Evolutionary conservation across 2,888 invertebrate genomes (phyloP).

Genomic region (Neoaliturus tenellus): DNA sequence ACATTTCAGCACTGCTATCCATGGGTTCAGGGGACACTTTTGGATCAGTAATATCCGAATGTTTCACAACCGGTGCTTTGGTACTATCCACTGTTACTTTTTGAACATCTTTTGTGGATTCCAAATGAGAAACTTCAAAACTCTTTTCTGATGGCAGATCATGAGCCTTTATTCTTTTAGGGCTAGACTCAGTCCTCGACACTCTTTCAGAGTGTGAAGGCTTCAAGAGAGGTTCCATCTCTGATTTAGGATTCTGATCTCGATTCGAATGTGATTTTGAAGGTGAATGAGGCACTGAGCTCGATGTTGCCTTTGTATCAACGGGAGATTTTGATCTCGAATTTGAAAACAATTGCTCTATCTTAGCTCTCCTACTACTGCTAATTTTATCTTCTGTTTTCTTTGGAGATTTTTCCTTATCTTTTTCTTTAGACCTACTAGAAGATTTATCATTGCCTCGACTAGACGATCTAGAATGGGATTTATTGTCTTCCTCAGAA

Average conservation of each 20-base stretch:
- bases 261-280: constrained; percentile 1
- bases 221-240: background rate
- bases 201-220: background rate
- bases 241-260: background rate
- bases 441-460: constrained; percentile 17
- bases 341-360: constrained; percentile 1
- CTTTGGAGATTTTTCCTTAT: constrained; percentile 13
- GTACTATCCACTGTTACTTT: background rate
- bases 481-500: constrained; percentile 19
- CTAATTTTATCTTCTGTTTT: constrained; percentile 12
- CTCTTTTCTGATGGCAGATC: background rate
- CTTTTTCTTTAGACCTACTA: background rate
- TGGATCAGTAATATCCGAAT: background rate
- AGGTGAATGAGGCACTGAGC: background rate
- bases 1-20: constrained; percentile 38
- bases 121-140: background rate
- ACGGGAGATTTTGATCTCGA: constrained; percentile 30
- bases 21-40: constrained; percentile 19
- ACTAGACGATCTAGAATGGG: background rate
- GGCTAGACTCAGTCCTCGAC: constrained; percentile 6
- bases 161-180: constrained; percentile 15
- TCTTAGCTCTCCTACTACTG: constrained; percentile 5
- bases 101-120: background rate
- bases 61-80: background rate
- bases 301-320: background rate